Conservation (phyloP, 2,888 invertebrate species). For the Dryadula phaetusa region DNA sequence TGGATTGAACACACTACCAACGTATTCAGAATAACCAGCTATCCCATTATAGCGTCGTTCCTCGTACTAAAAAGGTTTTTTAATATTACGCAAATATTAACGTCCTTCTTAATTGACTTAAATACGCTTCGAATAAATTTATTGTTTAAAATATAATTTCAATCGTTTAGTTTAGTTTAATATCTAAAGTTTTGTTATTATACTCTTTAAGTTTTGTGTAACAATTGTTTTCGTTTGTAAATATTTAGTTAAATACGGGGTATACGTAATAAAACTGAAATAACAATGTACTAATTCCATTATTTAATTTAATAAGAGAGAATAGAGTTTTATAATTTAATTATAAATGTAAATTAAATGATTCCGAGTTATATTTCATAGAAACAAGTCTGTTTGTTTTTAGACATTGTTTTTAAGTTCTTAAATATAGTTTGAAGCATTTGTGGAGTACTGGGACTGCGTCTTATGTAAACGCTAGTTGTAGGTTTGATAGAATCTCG, state of each 20-base stretch:
- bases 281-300: neutral
- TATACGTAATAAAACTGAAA: neutral
- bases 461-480: too few species aligned
- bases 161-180: neutral
- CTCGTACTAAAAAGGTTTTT: neutral
- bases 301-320: too few species aligned
- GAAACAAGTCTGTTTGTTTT: too few species aligned
- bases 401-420: too few species aligned
- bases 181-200: slow-evolving; percentile 10
- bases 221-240: neutral
- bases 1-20: too few species aligned
- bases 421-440: too few species aligned
- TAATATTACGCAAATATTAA: neutral
- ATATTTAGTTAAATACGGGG: slow-evolving; percentile 11
- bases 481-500: too few species aligned
- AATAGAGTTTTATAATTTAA: too few species aligned
- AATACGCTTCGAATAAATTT: slow-evolving; percentile 15
- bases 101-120: neutral
- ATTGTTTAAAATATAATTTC: slow-evolving; percentile 9
- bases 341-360: too few species aligned
- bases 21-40: too few species aligned
- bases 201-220: slow-evolving; percentile 4
- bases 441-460: too few species aligned
- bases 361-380: too few species aligned
- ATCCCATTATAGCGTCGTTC: neutral